Conservation (phyloP, 1,140 invertebrate genomes). For the Psilanteris sp. region DNA sequence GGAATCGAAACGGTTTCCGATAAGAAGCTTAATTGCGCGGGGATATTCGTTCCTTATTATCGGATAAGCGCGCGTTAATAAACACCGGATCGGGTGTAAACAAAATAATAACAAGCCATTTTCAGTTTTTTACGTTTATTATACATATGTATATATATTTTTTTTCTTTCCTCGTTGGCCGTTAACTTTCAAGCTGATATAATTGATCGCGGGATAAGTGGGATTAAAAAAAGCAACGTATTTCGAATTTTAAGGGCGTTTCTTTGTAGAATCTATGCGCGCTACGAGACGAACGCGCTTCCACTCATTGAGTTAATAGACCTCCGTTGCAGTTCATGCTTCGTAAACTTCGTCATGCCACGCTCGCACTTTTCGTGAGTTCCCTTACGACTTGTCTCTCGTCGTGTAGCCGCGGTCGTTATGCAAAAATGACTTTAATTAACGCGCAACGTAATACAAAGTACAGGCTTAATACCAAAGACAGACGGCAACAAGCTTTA, state of each 20-base stretch:
- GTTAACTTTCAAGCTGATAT: slow-evolving; percentile 20
- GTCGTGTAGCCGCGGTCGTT: slow-evolving; percentile 55
- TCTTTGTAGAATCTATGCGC: slow-evolving; percentile 39
- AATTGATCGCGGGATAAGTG: slow-evolving; percentile 22
- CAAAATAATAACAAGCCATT: too few relatives aligned
- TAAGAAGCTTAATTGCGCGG: too few relatives aligned
- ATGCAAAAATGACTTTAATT: slow-evolving; percentile 67
- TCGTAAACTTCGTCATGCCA: slow-evolving; percentile 44
- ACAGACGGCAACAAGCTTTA: slow-evolving; percentile 21
- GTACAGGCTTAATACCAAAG: slow-evolving; percentile 42
- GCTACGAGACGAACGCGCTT: slow-evolving; percentile 24
- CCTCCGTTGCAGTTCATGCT: slow-evolving; percentile 58
- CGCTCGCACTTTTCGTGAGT: slow-evolving; percentile 54
- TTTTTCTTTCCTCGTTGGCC: slow-evolving; percentile 13
- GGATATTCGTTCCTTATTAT: too few relatives aligned
- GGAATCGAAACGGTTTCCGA: too few relatives aligned
- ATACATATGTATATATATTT: too few relatives aligned
- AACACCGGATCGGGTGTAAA: too few relatives aligned
- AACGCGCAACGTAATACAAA: slow-evolving; percentile 55
- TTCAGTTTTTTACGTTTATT: too few relatives aligned
- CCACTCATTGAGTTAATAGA: slow-evolving; percentile 45
- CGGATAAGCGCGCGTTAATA: too few relatives aligned
- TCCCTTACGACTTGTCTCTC: slow-evolving; percentile 47
- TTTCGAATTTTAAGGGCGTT: slow-evolving; percentile 35
- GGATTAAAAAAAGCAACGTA: slow-evolving; percentile 22